Evolutionary conservation across 2,888 invertebrate genomes (phyloP).

Genomic region (Heterodera filipjevi): DNA sequence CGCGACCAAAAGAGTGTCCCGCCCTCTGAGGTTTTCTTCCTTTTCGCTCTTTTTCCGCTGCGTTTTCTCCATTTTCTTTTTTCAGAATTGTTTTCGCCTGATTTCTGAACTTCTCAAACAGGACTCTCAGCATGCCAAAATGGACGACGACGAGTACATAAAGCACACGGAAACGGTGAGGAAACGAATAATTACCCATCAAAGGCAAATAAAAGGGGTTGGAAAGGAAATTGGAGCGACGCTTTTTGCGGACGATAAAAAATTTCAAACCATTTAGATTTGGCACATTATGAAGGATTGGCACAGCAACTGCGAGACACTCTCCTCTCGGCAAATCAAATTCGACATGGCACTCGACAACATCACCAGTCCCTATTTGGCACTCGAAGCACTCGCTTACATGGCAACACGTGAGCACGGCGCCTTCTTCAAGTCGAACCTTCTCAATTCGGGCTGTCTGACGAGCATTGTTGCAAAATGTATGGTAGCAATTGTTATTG

Average conservation of each 20-base stretch:
- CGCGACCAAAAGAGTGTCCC: constrained; percentile 51
- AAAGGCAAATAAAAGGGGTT: neutral
- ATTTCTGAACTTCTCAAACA: constrained; percentile 50
- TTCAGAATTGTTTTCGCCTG: constrained; percentile 40
- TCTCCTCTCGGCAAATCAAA: constrained; percentile 25
- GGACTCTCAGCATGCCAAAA: constrained; percentile 34
- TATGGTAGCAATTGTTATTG: too few relatives aligned
- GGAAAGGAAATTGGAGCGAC: neutral
- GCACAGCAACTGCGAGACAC: constrained; percentile 31
- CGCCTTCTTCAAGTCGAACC: constrained; percentile 51
- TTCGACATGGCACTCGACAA: constrained; percentile 42
- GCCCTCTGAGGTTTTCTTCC: constrained; percentile 37
- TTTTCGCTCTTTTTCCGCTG: neutral
- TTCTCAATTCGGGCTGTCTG: constrained; percentile 53
- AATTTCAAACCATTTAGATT: too few relatives aligned
- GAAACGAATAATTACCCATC: neutral
- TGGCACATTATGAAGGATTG: constrained; percentile 55
- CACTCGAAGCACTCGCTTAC: constrained; percentile 57
- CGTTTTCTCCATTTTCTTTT: neutral
- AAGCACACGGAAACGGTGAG: constrained; percentile 25
- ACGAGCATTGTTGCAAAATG: constrained; percentile 56
- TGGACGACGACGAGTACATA: constrained; percentile 22
- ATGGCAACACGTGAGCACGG: constrained; percentile 46
- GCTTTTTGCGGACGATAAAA: neutral
- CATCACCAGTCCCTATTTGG: constrained; percentile 44